Conservation (phyloP, 2,113 vertebrate species). For the Rhadina sibilatrix region DNA sequence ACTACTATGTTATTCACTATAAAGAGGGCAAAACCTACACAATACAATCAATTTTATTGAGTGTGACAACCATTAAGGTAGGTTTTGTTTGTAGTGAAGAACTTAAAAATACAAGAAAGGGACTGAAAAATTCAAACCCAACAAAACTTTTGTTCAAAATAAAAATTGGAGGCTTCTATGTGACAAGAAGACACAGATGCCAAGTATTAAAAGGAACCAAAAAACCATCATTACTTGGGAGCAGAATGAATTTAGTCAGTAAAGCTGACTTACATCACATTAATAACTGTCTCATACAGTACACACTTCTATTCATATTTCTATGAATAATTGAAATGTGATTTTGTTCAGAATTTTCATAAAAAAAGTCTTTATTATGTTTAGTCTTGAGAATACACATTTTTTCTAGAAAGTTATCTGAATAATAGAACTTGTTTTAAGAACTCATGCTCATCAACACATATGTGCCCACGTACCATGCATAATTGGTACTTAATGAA, state of each 20-base stretch:
- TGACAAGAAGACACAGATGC: not conserved
- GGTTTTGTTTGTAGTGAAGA: not conserved
- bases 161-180: not conserved
- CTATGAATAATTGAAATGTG: not conserved
- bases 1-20: not conserved
- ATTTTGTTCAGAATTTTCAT: not conserved
- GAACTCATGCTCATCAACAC: not conserved
- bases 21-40: not conserved
- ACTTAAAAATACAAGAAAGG: not conserved
- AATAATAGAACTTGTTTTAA: not conserved
- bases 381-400: not conserved
- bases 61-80: not conserved
- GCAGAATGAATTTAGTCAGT: not conserved
- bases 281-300: not conserved
- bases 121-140: not conserved
- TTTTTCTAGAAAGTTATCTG: not conserved
- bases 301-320: not conserved
- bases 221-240: not conserved
- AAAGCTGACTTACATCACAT: not conserved
- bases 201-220: not conserved
- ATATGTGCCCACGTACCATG: fast-evolving
- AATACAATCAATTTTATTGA: not conserved
- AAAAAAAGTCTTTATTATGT: not conserved
- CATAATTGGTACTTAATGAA: not conserved
- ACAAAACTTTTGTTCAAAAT: not conserved